phyloP scores from a whole-genome alignment of 2,113 vertebrate genomes.

The Anarrhichthys ocellatus region DNA sequence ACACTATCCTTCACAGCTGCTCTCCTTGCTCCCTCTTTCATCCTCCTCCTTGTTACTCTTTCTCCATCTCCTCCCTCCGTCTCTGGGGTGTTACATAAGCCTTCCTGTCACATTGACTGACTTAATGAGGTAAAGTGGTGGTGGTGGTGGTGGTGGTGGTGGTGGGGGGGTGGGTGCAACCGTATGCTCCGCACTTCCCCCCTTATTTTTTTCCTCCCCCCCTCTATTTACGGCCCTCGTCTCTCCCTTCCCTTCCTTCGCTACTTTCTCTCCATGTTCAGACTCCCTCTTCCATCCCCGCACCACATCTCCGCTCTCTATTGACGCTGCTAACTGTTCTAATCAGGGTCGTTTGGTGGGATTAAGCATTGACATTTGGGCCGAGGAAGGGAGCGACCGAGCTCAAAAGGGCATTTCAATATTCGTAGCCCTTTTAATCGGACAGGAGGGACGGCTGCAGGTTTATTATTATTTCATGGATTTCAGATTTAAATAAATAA shows the following conservation, averaged over 20 bases:
- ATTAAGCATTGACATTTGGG: conserved; percentile 60
- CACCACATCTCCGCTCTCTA: conserved; percentile 10
- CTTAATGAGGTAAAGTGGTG: conserved; percentile 67
- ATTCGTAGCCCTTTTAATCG: conserved; percentile 20
- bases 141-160: not conserved
- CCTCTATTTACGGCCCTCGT: conserved; percentile 38
- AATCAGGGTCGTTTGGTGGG: conserved; percentile 37
- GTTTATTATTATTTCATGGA: conserved; percentile 23
- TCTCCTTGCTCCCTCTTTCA: conserved; percentile 65
- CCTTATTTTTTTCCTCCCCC: conserved; percentile 29
- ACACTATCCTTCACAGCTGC: conserved; percentile 57
- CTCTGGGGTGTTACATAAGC: conserved; percentile 81
- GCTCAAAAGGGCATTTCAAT: conserved; percentile 29
- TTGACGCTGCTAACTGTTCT: conserved; percentile 15
- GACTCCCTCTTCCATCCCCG: conserved; percentile 3
- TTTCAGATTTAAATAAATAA: conserved; percentile 6
- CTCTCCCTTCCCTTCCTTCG: not conserved
- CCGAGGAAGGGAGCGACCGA: conserved; percentile 17
- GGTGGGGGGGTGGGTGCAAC: conserved; percentile 22
- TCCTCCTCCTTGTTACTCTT: conserved; percentile 73
- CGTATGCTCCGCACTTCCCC: conserved; percentile 54
- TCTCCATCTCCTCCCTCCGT: conserved; percentile 78
- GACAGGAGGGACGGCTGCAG: not conserved
- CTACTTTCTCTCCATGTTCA: conserved; percentile 1
- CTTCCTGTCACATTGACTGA: conserved; percentile 80